Evolutionary conservation across 2,797 vertebrate genomes (phyloP).

Genomic region (Spinibarbus caldwelli): DNA sequence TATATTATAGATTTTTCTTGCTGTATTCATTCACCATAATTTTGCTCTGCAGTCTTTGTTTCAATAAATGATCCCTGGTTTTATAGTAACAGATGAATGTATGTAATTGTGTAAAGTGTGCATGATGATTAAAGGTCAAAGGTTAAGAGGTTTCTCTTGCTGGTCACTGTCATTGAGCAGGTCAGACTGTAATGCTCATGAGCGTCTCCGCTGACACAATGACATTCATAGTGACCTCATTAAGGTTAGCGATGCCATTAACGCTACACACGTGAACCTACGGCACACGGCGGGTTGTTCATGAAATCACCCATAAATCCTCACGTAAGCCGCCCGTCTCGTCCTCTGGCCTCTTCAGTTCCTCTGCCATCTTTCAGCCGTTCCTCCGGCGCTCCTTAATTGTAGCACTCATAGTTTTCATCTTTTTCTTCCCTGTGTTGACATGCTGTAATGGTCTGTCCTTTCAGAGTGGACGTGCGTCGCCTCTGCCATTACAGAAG

Average conservation of each 20-base stretch:
- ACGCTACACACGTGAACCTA: constrained; percentile 66
- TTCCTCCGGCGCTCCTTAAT: constrained; percentile 68
- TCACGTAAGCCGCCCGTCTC: constrained; percentile 64
- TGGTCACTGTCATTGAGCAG: constrained; percentile 40
- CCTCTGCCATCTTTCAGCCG: constrained; percentile 49
- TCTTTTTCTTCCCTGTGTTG: constrained; percentile 79
- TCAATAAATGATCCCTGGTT: constrained; percentile 9
- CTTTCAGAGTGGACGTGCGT: constrained; percentile 74
- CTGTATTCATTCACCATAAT: not conserved
- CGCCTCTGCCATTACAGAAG: constrained; percentile 74
- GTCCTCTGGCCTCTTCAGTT: constrained; percentile 59
- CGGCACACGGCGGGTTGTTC: constrained; percentile 66
- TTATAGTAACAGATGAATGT: constrained; percentile 6
- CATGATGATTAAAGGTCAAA: constrained; percentile 29
- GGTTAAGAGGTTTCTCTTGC: constrained; percentile 42
- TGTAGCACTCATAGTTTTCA: constrained; percentile 74
- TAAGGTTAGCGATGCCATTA: constrained; percentile 70
- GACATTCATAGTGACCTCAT: constrained; percentile 78
- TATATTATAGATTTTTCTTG: not conserved
- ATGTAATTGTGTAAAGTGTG: constrained; percentile 48
- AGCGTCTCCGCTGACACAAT: constrained; percentile 69
- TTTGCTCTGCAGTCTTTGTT: not conserved
- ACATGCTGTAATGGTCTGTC: constrained; percentile 78
- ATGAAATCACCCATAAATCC: constrained; percentile 76
- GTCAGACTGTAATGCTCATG: constrained; percentile 44